These are phyloP conservation scores for Apus apus DNA, from an alignment of 2,113 vertebrate genomes.

Conservation along the genomic window DNA sequence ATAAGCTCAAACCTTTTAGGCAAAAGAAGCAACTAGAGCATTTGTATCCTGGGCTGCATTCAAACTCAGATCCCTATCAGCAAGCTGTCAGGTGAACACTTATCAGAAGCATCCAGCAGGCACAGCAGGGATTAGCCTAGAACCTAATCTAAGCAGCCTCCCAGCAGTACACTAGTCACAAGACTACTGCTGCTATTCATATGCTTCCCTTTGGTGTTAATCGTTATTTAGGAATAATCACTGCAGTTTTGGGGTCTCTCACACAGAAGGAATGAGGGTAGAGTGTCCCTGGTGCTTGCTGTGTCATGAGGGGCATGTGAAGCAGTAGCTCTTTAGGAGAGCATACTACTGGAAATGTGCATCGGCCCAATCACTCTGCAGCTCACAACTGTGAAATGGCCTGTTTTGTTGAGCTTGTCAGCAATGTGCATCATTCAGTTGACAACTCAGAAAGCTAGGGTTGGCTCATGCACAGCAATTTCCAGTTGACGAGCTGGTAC, in stretches of 20 bases:
- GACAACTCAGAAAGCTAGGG: not conserved
- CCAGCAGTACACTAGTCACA: not conserved
- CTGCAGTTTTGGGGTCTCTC: not conserved
- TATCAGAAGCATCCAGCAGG: not conserved
- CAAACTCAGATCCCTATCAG: not conserved
- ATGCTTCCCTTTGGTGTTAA: not conserved
- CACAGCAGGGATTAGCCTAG: not conserved
- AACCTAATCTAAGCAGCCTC: not conserved
- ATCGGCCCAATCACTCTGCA: not conserved
- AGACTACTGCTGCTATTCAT: not conserved
- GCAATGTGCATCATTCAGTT: not conserved
- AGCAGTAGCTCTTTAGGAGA: not conserved
- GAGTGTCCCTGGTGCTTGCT: not conserved
- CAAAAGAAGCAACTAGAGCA: not conserved
- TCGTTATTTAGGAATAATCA: not conserved
- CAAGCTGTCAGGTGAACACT: not conserved
- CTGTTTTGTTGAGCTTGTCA: not conserved
- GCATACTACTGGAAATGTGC: not conserved
- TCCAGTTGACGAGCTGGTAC: conserved; percentile 9
- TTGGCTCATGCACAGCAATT: not conserved
- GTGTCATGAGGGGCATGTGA: not conserved
- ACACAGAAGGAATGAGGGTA: not conserved
- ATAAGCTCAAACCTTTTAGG: not conserved
- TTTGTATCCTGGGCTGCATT: not conserved
- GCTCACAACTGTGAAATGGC: conserved; percentile 17